phyloP scores from a whole-genome alignment of 2,888 invertebrate species.

The Nysson spinosus region DNA sequence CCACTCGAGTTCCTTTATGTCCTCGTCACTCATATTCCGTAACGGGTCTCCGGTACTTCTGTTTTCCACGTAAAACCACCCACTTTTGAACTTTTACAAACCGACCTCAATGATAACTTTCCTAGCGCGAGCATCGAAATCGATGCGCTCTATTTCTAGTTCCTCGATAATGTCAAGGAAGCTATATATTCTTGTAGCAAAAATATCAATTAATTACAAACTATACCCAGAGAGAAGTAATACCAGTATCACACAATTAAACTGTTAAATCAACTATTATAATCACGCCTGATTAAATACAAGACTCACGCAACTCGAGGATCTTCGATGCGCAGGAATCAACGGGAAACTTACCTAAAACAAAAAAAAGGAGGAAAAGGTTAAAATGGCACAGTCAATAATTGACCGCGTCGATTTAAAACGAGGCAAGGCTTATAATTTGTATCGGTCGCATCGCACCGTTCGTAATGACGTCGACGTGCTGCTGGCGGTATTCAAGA shows the following conservation, averaged over 20 bases:
- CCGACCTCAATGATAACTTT: slow-evolving; percentile 15
- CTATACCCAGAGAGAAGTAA: too few species aligned
- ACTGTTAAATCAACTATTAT: too few species aligned
- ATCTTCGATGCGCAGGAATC: background rate
- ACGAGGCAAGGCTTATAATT: slow-evolving; percentile 20
- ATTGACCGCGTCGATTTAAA: slow-evolving; percentile 10
- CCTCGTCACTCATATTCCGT: slow-evolving; percentile 50
- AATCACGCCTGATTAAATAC: background rate
- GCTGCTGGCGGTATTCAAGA: slow-evolving; percentile 6
- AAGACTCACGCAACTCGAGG: slow-evolving; percentile 16
- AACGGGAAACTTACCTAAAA: slow-evolving; percentile 65
- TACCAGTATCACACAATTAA: too few species aligned
- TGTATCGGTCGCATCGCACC: slow-evolving; percentile 26
- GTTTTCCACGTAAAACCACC: slow-evolving; percentile 43
- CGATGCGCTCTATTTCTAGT: too few species aligned
- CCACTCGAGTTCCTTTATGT: slow-evolving; percentile 48
- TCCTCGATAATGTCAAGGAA: too few species aligned
- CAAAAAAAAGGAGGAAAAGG: slow-evolving; percentile 44
- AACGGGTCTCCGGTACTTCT: slow-evolving; percentile 55
- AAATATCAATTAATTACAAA: too few species aligned
- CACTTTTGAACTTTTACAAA: slow-evolving; percentile 12
- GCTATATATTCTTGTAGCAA: too few species aligned
- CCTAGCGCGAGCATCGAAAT: background rate
- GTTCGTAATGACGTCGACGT: slow-evolving; percentile 33
- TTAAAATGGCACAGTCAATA: slow-evolving; percentile 13